Evolutionary conservation across 2,113 vertebrate genomes (phyloP).

Genomic region (Brienomyrus brachyistius): DNA sequence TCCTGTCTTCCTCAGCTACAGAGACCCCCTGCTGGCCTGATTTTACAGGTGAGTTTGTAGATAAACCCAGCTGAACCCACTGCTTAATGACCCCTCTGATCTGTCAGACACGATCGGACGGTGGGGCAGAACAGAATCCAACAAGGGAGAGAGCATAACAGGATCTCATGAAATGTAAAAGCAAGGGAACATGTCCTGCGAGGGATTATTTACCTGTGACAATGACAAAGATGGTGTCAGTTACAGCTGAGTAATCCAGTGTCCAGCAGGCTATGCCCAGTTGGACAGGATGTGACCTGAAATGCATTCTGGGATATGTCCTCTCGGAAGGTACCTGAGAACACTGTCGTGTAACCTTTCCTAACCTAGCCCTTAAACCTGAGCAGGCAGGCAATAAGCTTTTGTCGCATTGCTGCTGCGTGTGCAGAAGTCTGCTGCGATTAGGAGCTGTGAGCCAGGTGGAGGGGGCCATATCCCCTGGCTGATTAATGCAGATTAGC

Average conservation of each 20-base stretch:
- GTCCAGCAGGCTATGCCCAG: neutral
- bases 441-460: neutral
- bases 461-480: neutral
- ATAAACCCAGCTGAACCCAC: neutral
- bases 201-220: conserved; percentile 1
- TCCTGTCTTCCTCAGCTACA: neutral
- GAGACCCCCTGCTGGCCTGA: neutral
- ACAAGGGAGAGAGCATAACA: neutral
- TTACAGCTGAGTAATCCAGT: neutral
- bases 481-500: neutral
- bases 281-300: neutral
- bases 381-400: neutral
- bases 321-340: neutral
- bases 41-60: neutral
- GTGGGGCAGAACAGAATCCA: neutral
- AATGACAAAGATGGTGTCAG: neutral
- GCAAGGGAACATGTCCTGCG: neutral
- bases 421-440: neutral
- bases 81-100: neutral
- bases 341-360: neutral
- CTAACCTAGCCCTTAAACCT: neutral
- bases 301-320: neutral
- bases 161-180: neutral
- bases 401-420: neutral
- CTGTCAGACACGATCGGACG: neutral